Evolutionary conservation across 2,113 vertebrate genomes (phyloP), one percentile per base, ranked within the genome.

Genomic region (Leucoraja erinaceus): DNA sequence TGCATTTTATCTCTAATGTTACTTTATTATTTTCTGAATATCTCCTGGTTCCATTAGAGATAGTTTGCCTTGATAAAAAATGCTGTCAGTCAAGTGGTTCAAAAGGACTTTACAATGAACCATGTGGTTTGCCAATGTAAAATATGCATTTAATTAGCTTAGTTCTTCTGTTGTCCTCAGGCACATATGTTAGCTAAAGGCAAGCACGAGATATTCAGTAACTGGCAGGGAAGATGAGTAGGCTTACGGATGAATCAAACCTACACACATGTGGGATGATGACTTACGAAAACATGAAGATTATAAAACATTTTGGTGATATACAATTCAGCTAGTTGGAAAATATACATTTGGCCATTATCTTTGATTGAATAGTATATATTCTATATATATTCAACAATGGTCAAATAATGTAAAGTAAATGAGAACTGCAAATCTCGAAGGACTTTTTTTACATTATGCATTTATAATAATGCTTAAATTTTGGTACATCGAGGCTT

Each of bases 61-160:
- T 33, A 38, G 22, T 54, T 70, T 28, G 10, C 9, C 68, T 20
- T 47, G 3, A 33, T 70, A 47, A 90, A 18, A 31, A 68, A 38
- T 90, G 20, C 88, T 68, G 63, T 70, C 63, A 31, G 63, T 68
- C 31, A 68, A 4, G 38, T 72, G 54, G 33, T 91, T 91, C 38
- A 74, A 68, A 88, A 16, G 59, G 83, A 74, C 90, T 91, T 54
- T 2, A 54, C 38, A 25, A 68, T 74, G 90, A 72, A 25, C 20
- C 20, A 25, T 91, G 68, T 70, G 38, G 68, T 54, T 74, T 91
- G 90, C 90, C 38, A 91, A 91, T 54, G 66, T 47, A 74, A 72
- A 91, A 91, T 91, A 74, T 54, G 18, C 33, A 91, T 38, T 72
- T 91, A 91, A 74, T 91, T 91, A 88, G 56, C 83, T 88, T 63